Evolutionary conservation across 2,113 vertebrate genomes (phyloP).

Genomic region (Cichladusa arquata): DNA sequence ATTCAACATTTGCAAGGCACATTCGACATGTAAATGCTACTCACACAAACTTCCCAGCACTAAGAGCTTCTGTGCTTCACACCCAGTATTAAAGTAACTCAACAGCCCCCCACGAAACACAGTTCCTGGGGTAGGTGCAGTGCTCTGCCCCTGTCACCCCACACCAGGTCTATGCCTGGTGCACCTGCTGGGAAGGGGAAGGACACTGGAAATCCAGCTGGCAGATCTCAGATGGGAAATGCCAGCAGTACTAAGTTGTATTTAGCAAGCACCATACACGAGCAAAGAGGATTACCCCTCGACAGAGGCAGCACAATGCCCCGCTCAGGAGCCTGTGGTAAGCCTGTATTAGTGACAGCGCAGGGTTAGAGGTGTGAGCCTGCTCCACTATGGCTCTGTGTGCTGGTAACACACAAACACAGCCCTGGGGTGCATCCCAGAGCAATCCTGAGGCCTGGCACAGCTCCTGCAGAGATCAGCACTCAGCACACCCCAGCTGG

Average conservation of each 20-base stretch:
- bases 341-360: background rate
- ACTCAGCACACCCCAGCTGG: background rate
- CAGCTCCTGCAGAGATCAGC: accelerated
- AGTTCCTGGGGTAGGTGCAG: accelerated
- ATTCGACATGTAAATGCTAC: background rate
- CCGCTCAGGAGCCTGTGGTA: background rate
- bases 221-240: background rate
- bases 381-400: background rate
- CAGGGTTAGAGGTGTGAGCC: background rate
- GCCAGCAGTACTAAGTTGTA: background rate
- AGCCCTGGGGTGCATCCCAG: background rate
- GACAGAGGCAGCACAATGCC: background rate
- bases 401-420: background rate
- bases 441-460: background rate
- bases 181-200: background rate
- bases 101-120: background rate
- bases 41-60: background rate
- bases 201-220: background rate
- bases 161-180: background rate
- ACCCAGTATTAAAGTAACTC: background rate
- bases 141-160: background rate
- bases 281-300: constrained; percentile 53
- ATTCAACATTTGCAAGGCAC: background rate
- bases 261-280: background rate
- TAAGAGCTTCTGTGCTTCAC: background rate